Evolutionary conservation across 2,888 invertebrate species (phyloP), one percentile per base, ranked within the genome.

Genomic region (Actias luna): DNA sequence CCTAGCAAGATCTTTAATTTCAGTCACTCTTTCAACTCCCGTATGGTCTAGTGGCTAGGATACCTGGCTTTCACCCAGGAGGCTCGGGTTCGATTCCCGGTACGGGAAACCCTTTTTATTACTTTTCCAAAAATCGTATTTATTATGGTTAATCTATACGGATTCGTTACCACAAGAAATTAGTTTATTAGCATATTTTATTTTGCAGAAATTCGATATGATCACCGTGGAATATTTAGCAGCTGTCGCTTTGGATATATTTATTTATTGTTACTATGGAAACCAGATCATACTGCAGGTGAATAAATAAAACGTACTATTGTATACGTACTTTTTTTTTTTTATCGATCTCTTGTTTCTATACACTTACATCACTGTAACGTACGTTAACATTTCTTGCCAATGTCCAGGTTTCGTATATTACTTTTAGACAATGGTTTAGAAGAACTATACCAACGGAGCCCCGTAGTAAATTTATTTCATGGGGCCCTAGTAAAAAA

Each of bases 41-140:
- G 93, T 93, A 93, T 93, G 93, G 93, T 94, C 94, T 94, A 94
- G 94, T 94, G 94, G 94, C 94, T 94, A 94, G 94, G 94, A 94
- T 94, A 94, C 94, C 94, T 94, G 94, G 94, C 94, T 94, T 93
- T 94, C 94, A 94, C 94, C 94, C 94, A 94, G 94, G 94, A 94
- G 94, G 94, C 94, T 94, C 94, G 94, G 94, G 94, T 94, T 94
- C 94, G 94, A 94, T 94, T 94, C 94, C 94, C 94, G 94, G 94
- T 94, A 94, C 93, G 94, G 94, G 94, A 94, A 94, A 65, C 0
- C 0, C 12, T 10, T 27, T 61, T 61, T 39, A 18, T 10, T 1
- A 4, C 27, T 39, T 22, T 16, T 0, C 10, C 5, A 39, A 39
- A 39, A 42, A 16, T 7, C 0, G 18, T 42, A 18, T n/a, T 42